Conservation (phyloP, 2,113 vertebrate genomes). For the Epinephelus moara region DNA sequence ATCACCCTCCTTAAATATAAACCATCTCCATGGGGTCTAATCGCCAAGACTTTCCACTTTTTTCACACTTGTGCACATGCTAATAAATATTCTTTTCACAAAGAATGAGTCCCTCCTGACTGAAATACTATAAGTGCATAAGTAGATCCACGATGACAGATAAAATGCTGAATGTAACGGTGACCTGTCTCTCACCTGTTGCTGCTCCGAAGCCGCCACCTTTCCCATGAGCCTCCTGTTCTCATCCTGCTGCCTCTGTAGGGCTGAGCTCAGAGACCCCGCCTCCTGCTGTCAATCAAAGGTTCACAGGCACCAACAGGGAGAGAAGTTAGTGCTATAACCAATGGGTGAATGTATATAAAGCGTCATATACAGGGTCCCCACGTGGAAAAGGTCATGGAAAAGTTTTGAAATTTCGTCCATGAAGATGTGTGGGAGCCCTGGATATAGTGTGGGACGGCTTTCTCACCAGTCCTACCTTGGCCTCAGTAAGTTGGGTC, state of each 20-base stretch:
- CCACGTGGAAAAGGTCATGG: too few species aligned
- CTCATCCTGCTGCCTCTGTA: conserved; percentile 74
- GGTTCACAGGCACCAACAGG: neutral
- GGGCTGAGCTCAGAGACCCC: conserved; percentile 63
- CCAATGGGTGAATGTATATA: neutral
- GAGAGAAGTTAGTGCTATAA: neutral
- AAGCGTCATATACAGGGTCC: neutral
- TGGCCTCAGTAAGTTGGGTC: conserved; percentile 76
- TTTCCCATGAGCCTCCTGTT: conserved; percentile 75
- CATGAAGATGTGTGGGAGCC: too few species aligned
- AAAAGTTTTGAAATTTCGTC: too few species aligned
- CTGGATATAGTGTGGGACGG: too few species aligned
- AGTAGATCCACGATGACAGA: neutral
- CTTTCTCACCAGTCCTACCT: conserved; percentile 66
- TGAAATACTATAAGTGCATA: neutral
- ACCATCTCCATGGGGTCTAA: too few species aligned
- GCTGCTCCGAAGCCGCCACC: conserved; percentile 71
- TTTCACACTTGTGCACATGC: too few species aligned
- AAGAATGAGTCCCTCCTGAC: too few species aligned
- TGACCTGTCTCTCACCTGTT: conserved; percentile 38
- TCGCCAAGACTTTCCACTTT: too few species aligned
- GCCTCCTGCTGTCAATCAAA: conserved; percentile 73
- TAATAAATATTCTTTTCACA: too few species aligned
- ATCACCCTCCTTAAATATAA: too few species aligned
- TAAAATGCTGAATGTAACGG: neutral